Percentiles rank a stretch among this genome's conserved stretches.
These are phyloP conservation scores for Netelia melanura DNA, from an alignment of 2,888 invertebrate genomes.

Conservation along the genomic window DNA sequence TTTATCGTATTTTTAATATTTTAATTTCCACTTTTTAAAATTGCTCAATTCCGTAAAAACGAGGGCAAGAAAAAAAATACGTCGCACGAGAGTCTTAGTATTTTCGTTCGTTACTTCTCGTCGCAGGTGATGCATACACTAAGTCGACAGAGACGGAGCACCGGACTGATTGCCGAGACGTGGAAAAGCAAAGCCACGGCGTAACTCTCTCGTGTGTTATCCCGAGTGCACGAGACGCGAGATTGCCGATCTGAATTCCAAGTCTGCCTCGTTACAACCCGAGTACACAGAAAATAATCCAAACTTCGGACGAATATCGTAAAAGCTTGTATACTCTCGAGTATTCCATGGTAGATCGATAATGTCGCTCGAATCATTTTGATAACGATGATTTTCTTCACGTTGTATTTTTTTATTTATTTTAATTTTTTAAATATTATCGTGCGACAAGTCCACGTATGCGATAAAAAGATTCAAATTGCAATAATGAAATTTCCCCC, in stretches of 20 bases:
- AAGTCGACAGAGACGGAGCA: slow-evolving; percentile 80
- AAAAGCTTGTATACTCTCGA: slow-evolving; percentile 21
- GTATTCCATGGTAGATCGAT: slow-evolving; percentile 34
- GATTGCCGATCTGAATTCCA: slow-evolving; percentile 62
- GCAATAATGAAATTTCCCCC: slow-evolving; percentile 7
- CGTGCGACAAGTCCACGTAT: background rate
- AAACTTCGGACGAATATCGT: slow-evolving; percentile 13
- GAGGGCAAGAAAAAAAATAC: slow-evolving; percentile 6
- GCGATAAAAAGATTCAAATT: background rate
- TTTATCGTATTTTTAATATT: background rate
- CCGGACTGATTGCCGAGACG: slow-evolving; percentile 77
- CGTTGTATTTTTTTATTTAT: background rate
- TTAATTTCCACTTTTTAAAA: background rate
- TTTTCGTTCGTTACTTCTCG: slow-evolving; percentile 40
- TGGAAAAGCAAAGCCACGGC: slow-evolving; percentile 75
- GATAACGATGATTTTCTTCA: slow-evolving; percentile 2
- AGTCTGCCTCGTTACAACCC: slow-evolving; percentile 14
- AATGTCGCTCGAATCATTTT: slow-evolving; percentile 41
- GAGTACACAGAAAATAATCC: slow-evolving; percentile 8
- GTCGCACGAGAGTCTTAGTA: slow-evolving; percentile 21
- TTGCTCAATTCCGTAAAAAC: background rate
- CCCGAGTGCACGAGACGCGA: slow-evolving; percentile 26
- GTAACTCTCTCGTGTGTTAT: slow-evolving; percentile 40
- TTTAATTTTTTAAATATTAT: slow-evolving; percentile 2
- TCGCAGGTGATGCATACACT: slow-evolving; percentile 63